Evolutionary conservation across 1,140 invertebrate genomes (phyloP), one percentile per base, ranked within the genome.

Genomic region (Eciton burchellii): DNA sequence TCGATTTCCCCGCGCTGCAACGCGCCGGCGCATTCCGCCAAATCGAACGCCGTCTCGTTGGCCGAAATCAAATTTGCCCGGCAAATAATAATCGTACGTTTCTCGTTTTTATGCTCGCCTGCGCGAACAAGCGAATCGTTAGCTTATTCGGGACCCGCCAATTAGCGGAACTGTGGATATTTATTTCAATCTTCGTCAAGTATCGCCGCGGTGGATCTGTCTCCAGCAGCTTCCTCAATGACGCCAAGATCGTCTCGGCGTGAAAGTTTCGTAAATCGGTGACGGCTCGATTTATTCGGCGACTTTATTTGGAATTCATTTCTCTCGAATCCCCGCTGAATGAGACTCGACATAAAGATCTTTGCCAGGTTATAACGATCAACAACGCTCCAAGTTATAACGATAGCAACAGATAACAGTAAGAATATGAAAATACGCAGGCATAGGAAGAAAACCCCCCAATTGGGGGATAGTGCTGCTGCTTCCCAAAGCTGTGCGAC

Each of bases 131-230:
- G 74, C 49, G 74, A 57, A 70, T 68, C 49, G n/a, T n/a, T 56
- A 47, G 24, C 63, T 56, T 79, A 56, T 63, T 56, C 41, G 63
- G 74, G 63, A 79, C 62, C n/a, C n/a, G 74, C 63, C 74, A 79
- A 79, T 79, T 79, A 79, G 63, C 74, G 74, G 29, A 62, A 79
- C 63, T 43, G 74, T 63, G 74, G 74, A 79, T 79, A 79, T 79
- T 79, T 79, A 79, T 79, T 79, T 79, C 74, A 79, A 79, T 79
- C 74, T 79, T 79, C 74, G 62, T 68, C 74, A 43, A 68, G 47
- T 70, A 70, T 70, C 35, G 74, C 74, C 49, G 41, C 45, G 73
- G n/a, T n/a, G 49, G 74, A 77, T 68, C 70, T 79, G 54, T 79
- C 74, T 79, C 52, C 74, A 45, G 49, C 74, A 43, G 63, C 12